Evolutionary conservation across 1,140 invertebrate species (phyloP).

Genomic region (Drosophila leontia): DNA sequence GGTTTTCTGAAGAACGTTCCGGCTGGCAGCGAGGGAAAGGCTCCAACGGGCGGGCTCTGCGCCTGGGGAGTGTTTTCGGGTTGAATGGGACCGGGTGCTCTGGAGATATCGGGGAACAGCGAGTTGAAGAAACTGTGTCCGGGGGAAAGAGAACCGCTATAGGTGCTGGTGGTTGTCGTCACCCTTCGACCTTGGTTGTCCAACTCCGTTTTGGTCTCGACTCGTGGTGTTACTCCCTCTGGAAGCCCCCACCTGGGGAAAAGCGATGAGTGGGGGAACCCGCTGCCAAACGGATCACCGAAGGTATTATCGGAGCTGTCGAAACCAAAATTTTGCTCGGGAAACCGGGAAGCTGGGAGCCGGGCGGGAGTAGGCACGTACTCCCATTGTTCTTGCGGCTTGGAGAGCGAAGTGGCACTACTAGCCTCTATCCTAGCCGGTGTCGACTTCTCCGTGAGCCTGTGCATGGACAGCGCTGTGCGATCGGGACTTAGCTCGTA

Average conservation of each 20-base stretch:
- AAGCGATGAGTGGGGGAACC: background rate
- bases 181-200: conserved; percentile 51
- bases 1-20: background rate
- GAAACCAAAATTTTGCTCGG: background rate
- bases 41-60: background rate
- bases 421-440: conserved; percentile 4
- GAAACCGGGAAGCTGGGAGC: background rate
- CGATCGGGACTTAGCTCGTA: conserved; percentile 45
- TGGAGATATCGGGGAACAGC: conserved; percentile 19
- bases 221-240: conserved; percentile 46
- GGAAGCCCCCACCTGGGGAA: conserved; percentile 37
- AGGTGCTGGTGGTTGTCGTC: conserved; percentile 43
- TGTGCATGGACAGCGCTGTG: background rate
- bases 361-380: conserved; percentile 19
- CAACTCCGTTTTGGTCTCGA: conserved; percentile 50
- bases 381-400: conserved; percentile 60
- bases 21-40: background rate
- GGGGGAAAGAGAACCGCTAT: background rate
- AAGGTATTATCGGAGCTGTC: background rate
- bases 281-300: conserved; percentile 20
- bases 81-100: conserved; percentile 3
- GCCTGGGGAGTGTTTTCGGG: background rate
- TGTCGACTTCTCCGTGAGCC: background rate
- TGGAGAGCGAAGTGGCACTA: background rate
- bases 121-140: conserved; percentile 13